Evolutionary conservation across 2,888 invertebrate genomes (phyloP).

Genomic region (Lymantria monacha): DNA sequence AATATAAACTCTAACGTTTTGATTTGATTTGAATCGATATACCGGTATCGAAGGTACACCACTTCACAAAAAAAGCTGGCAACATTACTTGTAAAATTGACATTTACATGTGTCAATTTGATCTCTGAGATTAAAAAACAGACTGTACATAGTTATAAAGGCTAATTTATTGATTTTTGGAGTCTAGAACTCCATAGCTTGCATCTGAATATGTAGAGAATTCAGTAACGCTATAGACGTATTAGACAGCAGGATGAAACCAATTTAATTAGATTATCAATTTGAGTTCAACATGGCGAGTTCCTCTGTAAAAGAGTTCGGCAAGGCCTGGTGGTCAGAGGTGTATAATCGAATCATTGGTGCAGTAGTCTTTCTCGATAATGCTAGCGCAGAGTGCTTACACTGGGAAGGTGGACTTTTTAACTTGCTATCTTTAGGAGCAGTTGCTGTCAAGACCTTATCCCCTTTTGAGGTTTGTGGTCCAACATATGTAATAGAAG

Average conservation of each 20-base stretch:
- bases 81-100: no score
- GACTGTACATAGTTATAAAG: no score
- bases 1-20: no score
- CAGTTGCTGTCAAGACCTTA: conserved; percentile 83
- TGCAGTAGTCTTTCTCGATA: conserved; percentile 85
- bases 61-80: no score
- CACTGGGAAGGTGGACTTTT: conserved; percentile 87
- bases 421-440: conserved; percentile 82
- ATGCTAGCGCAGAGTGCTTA: conserved; percentile 84
- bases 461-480: conserved; percentile 82
- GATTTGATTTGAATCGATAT: no score
- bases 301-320: conserved; percentile 66
- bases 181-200: no score
- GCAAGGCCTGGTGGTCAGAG: conserved; percentile 83
- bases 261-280: neutral
- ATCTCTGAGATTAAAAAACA: no score
- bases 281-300: conserved; percentile 36
- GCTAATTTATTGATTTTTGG: no score
- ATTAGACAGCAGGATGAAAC: neutral
- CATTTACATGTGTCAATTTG: no score
- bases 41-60: no score
- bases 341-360: conserved; percentile 83
- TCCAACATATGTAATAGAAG: neutral
- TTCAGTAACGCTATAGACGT: no score
- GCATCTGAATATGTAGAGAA: no score